Conservation (phyloP, 1,140 invertebrate species). For the Drosophila melanogaster region Release_6_plus_ISO1_MT NT_033779.5:11792001-11792500, state of each 20-base stretch:
- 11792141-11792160: constrained; percentile 55
- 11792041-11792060: constrained; percentile 69
- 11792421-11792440: no score
- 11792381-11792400: constrained; percentile 5
- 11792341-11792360: constrained; percentile 5
- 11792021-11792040: constrained; percentile 65
- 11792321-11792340: constrained; percentile 15
- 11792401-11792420: neutral
- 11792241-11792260: constrained; percentile 65
- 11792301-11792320: constrained; percentile 76
- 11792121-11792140: constrained; percentile 60
- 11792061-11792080: constrained; percentile 62
- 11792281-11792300: constrained; percentile 70
- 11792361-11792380: constrained; percentile 31
- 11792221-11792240: constrained; percentile 62
- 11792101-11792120: constrained; percentile 65
- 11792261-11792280: constrained; percentile 53
- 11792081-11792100: constrained; percentile 68
- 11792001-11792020: constrained; percentile 70
- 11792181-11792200: constrained; percentile 54
- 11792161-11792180: constrained; percentile 50
- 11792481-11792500: no score
- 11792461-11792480: no score
- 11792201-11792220: constrained; percentile 65
- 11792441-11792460: no score